Conservation (phyloP, 2,888 invertebrate genomes). For the Tachina fera region DNA sequence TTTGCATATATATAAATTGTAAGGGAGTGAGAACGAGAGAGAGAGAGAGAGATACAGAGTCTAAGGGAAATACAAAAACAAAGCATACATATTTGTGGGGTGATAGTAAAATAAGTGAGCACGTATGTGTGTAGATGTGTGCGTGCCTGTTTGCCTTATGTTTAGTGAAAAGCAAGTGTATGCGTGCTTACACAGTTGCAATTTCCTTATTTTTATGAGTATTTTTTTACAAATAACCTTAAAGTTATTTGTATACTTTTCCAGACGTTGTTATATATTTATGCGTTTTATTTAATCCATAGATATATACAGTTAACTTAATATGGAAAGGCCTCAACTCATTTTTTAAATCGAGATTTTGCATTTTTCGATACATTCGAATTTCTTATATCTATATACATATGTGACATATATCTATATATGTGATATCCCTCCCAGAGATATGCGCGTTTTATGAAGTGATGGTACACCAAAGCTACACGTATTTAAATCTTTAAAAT, state of each 20-base stretch:
- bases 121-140: background rate
- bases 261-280: conserved; percentile 27
- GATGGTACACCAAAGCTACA: no score
- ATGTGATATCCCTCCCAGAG: no score
- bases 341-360: no score
- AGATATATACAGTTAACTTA: background rate
- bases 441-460: no score
- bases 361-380: no score
- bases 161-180: background rate
- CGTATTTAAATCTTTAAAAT: no score
- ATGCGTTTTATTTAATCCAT: conserved; percentile 31
- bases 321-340: no score
- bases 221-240: conserved; percentile 24
- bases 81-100: background rate
- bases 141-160: background rate
- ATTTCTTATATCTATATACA: no score
- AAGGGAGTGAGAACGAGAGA: background rate
- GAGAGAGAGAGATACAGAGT: no score
- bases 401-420: no score
- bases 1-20: background rate
- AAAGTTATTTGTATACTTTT: conserved; percentile 26
- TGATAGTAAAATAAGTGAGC: background rate
- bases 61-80: conserved; percentile 1
- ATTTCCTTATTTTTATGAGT: conserved; percentile 37
- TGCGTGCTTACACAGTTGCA: conserved; percentile 33